A percentile compares a stretch with the other conserved stretches of the same genome.
Conservation (phyloP, 2,113 vertebrate genomes). For the Semnornis frantzii region DNA sequence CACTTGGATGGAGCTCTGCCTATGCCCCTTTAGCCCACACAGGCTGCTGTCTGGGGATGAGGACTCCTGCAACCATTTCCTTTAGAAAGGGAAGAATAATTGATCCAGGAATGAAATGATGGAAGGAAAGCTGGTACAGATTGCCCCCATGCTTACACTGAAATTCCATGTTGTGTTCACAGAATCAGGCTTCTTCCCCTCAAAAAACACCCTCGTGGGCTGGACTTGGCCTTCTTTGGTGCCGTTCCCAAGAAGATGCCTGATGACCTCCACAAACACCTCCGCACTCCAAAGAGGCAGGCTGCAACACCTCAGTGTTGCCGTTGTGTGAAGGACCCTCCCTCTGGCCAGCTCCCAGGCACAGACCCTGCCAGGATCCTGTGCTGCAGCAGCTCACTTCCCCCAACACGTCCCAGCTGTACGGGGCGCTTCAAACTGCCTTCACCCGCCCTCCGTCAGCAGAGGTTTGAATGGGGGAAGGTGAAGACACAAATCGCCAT, state of each 20-base stretch:
- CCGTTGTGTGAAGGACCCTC: background rate
- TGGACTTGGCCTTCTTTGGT: background rate
- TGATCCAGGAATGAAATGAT: rapidly evolving
- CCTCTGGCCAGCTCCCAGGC: background rate
- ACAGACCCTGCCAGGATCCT: background rate
- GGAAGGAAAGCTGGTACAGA: background rate
- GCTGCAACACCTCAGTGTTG: rapidly evolving
- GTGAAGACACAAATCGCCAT: background rate
- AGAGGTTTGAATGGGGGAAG: too few relatives aligned
- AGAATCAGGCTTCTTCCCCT: background rate
- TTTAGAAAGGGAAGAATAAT: background rate
- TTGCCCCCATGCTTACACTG: background rate
- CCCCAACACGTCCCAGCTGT: background rate
- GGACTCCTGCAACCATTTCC: background rate
- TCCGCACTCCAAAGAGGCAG: rapidly evolving
- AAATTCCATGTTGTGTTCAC: background rate
- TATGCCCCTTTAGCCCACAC: background rate
- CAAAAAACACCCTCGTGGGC: too few relatives aligned
- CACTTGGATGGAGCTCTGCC: background rate
- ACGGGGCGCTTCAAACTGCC: too few relatives aligned
- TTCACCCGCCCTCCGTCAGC: too few relatives aligned
- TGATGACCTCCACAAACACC: background rate
- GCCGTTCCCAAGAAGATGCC: background rate
- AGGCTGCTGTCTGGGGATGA: background rate
- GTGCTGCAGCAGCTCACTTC: rapidly evolving